These are phyloP conservation scores for Remorina albescens DNA, from an alignment of 2,797 vertebrate species.

Conservation along the genomic window DNA sequence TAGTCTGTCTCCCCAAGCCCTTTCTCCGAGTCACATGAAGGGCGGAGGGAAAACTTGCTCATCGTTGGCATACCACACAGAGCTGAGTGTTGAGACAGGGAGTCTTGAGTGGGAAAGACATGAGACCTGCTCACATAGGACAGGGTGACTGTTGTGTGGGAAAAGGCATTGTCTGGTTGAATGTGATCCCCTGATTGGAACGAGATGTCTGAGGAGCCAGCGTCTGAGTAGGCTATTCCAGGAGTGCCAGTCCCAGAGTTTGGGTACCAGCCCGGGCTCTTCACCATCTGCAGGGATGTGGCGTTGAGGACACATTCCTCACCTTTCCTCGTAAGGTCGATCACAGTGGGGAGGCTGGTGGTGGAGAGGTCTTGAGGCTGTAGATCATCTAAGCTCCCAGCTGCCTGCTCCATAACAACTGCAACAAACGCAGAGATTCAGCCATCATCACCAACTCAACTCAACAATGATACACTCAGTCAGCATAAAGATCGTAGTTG, in stretches of 20 bases:
- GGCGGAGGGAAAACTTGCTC: slow-evolving; percentile 75
- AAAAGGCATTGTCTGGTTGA: slow-evolving; percentile 84
- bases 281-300: slow-evolving; percentile 70
- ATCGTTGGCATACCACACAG: slow-evolving; percentile 75
- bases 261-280: slow-evolving; percentile 76
- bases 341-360: slow-evolving; percentile 73
- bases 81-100: slow-evolving; percentile 70
- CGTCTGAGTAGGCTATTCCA: slow-evolving; percentile 69
- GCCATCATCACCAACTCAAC: no score
- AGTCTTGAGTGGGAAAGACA: slow-evolving; percentile 76
- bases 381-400: slow-evolving; percentile 78
- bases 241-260: slow-evolving; percentile 63
- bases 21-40: slow-evolving; percentile 69
- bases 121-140: slow-evolving; percentile 87
- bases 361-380: slow-evolving; percentile 84
- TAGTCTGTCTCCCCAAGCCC: slow-evolving; percentile 58
- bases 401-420: slow-evolving; percentile 87
- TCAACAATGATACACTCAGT: no score
- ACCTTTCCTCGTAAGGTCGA: slow-evolving; percentile 76
- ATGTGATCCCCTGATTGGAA: slow-evolving; percentile 76
- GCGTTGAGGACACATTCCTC: slow-evolving; percentile 74
- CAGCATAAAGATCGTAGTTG: not conserved
- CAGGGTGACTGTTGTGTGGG: slow-evolving; percentile 87
- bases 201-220: slow-evolving; percentile 52
- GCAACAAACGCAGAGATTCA: slow-evolving; percentile 26